A percentile compares a stretch with the other conserved stretches of the same genome.
Evolutionary conservation across 2,113 vertebrate species (phyloP).

Genomic region (Callocephalon fimbriatum): DNA sequence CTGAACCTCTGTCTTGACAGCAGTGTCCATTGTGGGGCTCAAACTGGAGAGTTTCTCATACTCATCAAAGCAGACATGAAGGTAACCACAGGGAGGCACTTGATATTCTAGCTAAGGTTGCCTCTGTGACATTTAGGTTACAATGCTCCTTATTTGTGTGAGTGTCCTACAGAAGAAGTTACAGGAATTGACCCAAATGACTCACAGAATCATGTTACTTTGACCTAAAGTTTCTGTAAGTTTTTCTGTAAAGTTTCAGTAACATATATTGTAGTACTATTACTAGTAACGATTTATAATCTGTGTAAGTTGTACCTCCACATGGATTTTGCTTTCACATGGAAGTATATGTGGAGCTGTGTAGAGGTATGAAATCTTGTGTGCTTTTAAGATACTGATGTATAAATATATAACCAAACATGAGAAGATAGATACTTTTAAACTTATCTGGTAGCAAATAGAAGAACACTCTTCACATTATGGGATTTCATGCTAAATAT

Average conservation of each 20-base stretch:
- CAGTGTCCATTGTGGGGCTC: neutral
- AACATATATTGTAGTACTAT: neutral
- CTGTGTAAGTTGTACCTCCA: neutral
- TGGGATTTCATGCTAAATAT: neutral
- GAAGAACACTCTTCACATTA: neutral
- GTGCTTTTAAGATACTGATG: neutral
- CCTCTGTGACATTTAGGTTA: neutral
- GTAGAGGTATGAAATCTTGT: neutral
- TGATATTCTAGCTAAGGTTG: neutral
- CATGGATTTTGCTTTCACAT: neutral
- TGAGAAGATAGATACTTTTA: neutral
- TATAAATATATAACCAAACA: neutral
- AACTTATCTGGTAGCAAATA: neutral
- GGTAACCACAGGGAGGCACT: neutral
- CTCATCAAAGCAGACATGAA: neutral
- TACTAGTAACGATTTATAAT: neutral
- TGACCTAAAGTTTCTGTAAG: neutral
- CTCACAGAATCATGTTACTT: neutral
- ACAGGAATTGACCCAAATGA: neutral
- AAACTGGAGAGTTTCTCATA: neutral
- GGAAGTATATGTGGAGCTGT: neutral
- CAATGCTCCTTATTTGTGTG: neutral
- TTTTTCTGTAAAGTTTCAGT: neutral
- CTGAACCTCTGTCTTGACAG: neutral
- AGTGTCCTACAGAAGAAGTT: neutral